Percentiles rank a stretch among this genome's conserved stretches.
Evolutionary conservation across 2,113 vertebrate species (phyloP).

Genomic region (Diglossa brunneiventris): DNA sequence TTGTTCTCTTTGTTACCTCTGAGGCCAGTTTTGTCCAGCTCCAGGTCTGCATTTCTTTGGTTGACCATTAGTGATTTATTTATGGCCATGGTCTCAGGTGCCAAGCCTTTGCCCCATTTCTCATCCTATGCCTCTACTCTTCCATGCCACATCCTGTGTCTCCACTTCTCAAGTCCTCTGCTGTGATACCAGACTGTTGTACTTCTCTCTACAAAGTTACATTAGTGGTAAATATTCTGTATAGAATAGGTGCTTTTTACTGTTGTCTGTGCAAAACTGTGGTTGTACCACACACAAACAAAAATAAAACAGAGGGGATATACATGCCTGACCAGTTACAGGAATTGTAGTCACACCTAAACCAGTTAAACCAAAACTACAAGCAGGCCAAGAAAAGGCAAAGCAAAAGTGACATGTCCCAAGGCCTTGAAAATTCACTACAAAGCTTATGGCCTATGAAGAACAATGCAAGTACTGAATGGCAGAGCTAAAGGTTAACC

Average conservation of each 20-base stretch:
- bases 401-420: not conserved
- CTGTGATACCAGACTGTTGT: not conserved
- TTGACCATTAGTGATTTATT: not conserved
- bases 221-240: not conserved
- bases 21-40: not conserved
- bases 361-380: not conserved
- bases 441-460: not conserved
- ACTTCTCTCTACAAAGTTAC: not conserved
- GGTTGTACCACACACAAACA: not conserved
- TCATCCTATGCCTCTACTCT: not conserved
- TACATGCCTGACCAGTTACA: not conserved
- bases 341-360: not conserved
- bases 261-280: not conserved
- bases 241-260: not conserved
- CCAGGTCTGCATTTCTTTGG: not conserved
- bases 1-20: not conserved
- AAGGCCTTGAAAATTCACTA: not conserved
- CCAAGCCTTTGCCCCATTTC: not conserved
- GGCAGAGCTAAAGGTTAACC: not conserved
- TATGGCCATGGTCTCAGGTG: not conserved
- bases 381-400: not conserved
- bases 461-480: not conserved
- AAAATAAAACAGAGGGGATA: not conserved
- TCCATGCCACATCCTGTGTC: not conserved
- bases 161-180: not conserved